phyloP scores from a whole-genome alignment of 2,113 vertebrate species.

The Sinosuthora webbiana region DNA sequence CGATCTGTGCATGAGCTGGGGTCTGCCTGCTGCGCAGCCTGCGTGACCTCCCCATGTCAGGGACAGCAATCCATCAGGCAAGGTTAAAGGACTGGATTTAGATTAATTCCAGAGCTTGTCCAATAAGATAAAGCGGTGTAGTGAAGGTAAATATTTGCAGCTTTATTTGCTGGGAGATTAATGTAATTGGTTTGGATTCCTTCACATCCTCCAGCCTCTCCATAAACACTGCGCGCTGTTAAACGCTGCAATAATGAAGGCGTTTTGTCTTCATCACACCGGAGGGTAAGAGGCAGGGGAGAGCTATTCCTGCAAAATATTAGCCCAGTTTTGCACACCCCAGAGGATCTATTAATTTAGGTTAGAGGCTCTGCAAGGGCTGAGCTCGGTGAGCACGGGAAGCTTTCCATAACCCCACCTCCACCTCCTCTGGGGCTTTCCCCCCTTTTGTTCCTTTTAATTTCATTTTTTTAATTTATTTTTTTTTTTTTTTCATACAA shows the following conservation, averaged over 20 bases:
- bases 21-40: neutral
- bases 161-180: conserved; percentile 59
- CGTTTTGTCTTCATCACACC: conserved; percentile 59
- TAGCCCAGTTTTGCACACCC: conserved; percentile 56
- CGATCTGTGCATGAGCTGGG: neutral
- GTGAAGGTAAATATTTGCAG: conserved; percentile 55
- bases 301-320: conserved; percentile 58
- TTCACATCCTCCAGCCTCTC: conserved; percentile 50
- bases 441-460: no score
- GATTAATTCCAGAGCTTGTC: conserved; percentile 46
- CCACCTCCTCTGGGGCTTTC: neutral
- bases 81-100: conserved; percentile 48
- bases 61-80: neutral
- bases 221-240: conserved; percentile 57
- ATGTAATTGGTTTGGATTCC: conserved; percentile 64
- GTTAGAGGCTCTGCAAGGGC: conserved; percentile 23
- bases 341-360: conserved; percentile 52
- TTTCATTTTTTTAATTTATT: no score
- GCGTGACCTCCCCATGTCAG: neutral
- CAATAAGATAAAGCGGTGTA: conserved; percentile 40
- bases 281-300: conserved; percentile 43
- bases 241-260: conserved; percentile 61
- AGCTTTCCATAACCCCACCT: neutral
- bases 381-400: neutral
- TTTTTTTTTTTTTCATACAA: neutral